These are phyloP conservation scores for Bruchidius siliquastri DNA, from an alignment of 2,888 invertebrate genomes.

Conservation along the genomic window DNA sequence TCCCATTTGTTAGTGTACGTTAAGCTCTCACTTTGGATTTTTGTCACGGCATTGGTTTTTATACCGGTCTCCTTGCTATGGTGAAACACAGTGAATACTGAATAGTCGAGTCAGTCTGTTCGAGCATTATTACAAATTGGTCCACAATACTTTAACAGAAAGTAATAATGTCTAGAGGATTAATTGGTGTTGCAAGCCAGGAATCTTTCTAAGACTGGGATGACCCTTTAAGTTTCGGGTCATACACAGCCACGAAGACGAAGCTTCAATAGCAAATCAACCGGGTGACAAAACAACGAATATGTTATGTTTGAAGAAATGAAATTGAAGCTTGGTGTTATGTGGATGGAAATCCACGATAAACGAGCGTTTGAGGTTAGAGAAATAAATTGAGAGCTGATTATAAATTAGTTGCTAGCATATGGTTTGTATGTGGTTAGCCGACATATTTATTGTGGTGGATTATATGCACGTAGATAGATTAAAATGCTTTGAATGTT, in stretches of 20 bases:
- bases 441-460: not conserved
- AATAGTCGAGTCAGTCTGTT: not conserved
- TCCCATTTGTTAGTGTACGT: not conserved
- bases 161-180: not conserved
- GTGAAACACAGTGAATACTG: not conserved
- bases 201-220: no score
- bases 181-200: not conserved
- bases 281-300: no score
- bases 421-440: not conserved
- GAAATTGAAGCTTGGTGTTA: no score
- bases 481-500: not conserved
- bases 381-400: not conserved
- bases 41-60: not conserved
- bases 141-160: not conserved
- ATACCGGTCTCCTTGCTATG: not conserved
- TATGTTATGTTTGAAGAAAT: no score
- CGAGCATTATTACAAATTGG: not conserved
- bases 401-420: not conserved
- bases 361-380: no score
- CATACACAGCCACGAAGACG: no score
- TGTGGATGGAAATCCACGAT: no score
- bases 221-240: no score
- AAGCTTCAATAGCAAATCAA: no score
- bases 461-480: not conserved
- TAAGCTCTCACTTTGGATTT: not conserved